A percentile compares a stretch with the other conserved stretches of the same genome.
These are phyloP conservation scores for Semibalanus balanoides DNA, from an alignment of 1,140 invertebrate species.

Conservation along the genomic window DNA sequence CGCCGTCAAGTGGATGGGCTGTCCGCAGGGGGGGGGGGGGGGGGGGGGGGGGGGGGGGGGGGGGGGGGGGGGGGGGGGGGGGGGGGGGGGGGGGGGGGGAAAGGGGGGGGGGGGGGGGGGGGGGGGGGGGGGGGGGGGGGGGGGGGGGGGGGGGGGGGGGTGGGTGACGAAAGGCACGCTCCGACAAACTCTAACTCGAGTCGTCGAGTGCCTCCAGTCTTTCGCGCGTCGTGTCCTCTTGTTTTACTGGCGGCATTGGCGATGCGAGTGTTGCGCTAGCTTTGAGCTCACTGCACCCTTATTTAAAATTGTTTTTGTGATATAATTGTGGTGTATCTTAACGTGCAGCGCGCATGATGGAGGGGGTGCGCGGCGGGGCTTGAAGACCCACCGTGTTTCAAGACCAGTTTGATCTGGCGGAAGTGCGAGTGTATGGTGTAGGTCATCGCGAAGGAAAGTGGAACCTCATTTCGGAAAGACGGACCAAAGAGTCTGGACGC, in stretches of 20 bases:
- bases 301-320: background rate
- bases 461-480: background rate
- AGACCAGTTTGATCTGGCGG: too few relatives aligned
- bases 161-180: background rate
- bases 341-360: background rate
- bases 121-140: too few relatives aligned
- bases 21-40: too few relatives aligned
- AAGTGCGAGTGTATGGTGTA: too few relatives aligned
- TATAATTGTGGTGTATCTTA: background rate
- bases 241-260: background rate
- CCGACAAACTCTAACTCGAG: background rate
- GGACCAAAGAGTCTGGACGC: background rate
- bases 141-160: too few relatives aligned
- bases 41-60: too few relatives aligned
- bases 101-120: too few relatives aligned
- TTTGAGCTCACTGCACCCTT: background rate
- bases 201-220: background rate
- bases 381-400: background rate
- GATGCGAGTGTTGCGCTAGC: background rate
- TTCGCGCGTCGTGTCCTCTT: background rate
- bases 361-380: background rate
- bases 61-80: too few relatives aligned
- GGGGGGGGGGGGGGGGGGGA: too few relatives aligned
- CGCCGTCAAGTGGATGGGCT: conserved; percentile 72
- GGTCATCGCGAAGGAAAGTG: too few relatives aligned